Evolutionary conservation across 1,140 invertebrate species (phyloP).

Genomic region (Hylyphantes graminicola): DNA sequence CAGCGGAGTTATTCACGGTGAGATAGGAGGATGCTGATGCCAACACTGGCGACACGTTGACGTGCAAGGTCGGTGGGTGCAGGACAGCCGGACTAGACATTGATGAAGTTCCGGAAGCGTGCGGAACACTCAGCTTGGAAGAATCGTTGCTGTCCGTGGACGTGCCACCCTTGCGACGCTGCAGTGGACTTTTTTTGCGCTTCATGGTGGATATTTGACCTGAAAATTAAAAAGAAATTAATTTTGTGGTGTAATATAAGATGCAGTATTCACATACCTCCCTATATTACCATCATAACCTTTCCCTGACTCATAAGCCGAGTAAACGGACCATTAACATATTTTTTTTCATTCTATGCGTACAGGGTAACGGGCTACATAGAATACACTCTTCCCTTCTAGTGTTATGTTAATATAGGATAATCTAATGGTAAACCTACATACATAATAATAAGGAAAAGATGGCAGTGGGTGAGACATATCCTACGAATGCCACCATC

Average conservation of each 20-base stretch:
- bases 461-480: no score
- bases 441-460: no score
- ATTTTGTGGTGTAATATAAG: not conserved
- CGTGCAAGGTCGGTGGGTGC: conserved; percentile 38
- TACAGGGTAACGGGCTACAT: no score
- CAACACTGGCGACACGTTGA: conserved; percentile 22
- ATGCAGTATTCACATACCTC: not conserved
- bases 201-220: conserved; percentile 28
- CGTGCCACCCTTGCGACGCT: conserved; percentile 32
- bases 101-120: conserved; percentile 4
- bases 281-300: no score
- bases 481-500: no score
- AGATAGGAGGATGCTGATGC: conserved; percentile 35
- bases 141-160: conserved; percentile 52
- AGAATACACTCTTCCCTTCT: no score
- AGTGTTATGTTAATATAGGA: no score
- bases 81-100: conserved; percentile 49
- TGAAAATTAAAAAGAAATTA: not conserved
- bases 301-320: no score
- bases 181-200: conserved; percentile 55
- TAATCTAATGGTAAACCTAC: no score
- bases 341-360: no score
- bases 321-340: no score
- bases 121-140: conserved; percentile 12
- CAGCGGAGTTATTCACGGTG: conserved; percentile 33